Conservation (phyloP, 1,140 invertebrate genomes). For the Drosophila quadrilineata region DNA sequence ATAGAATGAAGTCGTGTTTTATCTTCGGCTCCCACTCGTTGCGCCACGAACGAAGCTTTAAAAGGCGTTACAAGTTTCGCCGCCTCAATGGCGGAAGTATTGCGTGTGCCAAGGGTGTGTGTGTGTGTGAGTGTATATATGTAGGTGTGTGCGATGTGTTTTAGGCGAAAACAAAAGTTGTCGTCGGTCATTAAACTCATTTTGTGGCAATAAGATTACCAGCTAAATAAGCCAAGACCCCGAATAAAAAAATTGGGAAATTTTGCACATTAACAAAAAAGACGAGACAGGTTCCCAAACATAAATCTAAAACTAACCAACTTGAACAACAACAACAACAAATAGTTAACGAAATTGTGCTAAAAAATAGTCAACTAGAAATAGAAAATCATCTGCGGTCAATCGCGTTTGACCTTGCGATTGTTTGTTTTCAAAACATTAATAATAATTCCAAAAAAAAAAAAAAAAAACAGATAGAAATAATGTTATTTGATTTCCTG, state of each 20-base stretch:
- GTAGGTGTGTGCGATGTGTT: too few relatives aligned
- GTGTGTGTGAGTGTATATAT: slow-evolving; percentile 9
- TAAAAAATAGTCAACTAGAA: too few relatives aligned
- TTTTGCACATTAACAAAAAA: slow-evolving; percentile 8
- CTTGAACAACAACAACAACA: too few relatives aligned
- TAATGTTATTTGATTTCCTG: slow-evolving; percentile 51
- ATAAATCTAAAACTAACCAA: slow-evolving; percentile 53
- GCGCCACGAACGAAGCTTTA: slow-evolving; percentile 37
- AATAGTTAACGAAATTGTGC: too few relatives aligned
- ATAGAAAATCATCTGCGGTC: slow-evolving; percentile 49
- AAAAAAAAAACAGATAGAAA: slow-evolving; percentile 31
- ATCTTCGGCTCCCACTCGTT: slow-evolving; percentile 48
- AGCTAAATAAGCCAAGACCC: slow-evolving; percentile 8
- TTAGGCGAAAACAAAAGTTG: slow-evolving; percentile 8
- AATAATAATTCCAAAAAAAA: slow-evolving; percentile 36
- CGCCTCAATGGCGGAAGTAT: slow-evolving; percentile 65
- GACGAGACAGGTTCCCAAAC: slow-evolving; percentile 33
- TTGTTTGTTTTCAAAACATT: slow-evolving; percentile 57
- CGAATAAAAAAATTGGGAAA: slow-evolving; percentile 50
- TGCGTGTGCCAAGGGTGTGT: slow-evolving; percentile 9
- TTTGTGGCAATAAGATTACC: slow-evolving; percentile 4
- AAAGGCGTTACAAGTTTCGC: slow-evolving; percentile 61
- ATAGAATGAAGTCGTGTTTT: slow-evolving; percentile 40
- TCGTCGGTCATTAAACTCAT: slow-evolving; percentile 66
- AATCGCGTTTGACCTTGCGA: slow-evolving; percentile 67